Evolutionary conservation across 1,140 invertebrate genomes (phyloP).

Genomic region (Drosophila sulfurigaster): DNA sequence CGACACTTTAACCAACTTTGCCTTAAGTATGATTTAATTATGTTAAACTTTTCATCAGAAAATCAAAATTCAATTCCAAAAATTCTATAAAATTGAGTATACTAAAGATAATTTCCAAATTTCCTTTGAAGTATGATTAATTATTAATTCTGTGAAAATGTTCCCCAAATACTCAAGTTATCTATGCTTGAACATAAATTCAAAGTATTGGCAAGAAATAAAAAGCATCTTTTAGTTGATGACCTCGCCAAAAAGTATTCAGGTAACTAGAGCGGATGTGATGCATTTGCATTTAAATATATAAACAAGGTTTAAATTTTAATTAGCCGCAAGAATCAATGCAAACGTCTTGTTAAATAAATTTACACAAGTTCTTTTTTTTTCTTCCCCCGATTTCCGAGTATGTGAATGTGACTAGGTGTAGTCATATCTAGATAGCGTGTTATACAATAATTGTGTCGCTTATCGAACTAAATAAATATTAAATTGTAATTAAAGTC

Average conservation of each 20-base stretch:
- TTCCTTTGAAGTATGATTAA: too few relatives aligned
- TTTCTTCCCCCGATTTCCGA: background rate
- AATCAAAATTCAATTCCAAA: too few relatives aligned
- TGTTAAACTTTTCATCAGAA: too few relatives aligned
- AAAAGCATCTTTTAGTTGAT: too few relatives aligned
- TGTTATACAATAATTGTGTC: conserved; percentile 67
- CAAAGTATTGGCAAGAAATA: too few relatives aligned
- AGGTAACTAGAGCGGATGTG: background rate
- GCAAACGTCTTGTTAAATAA: conserved; percentile 61
- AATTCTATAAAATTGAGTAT: too few relatives aligned
- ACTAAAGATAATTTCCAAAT: too few relatives aligned
- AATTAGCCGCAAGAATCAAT: conserved; percentile 56
- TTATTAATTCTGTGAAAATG: too few relatives aligned
- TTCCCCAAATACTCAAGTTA: too few relatives aligned
- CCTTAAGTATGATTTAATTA: too few relatives aligned
- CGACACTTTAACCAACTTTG: too few relatives aligned
- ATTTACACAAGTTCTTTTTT: conserved; percentile 60
- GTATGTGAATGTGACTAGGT: conserved; percentile 44
- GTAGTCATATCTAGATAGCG: conserved; percentile 66
- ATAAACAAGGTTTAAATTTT: conserved; percentile 57
- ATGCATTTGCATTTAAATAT: conserved; percentile 27
- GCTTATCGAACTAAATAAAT: conserved; percentile 82
- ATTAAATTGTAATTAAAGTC: conserved; percentile 84
- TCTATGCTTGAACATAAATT: too few relatives aligned
- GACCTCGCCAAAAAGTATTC: background rate